Percentiles rank a stretch among this genome's conserved stretches.
These are phyloP conservation scores for Apteryx mantelli DNA, from an alignment of 2,113 vertebrate genomes.

Conservation along the genomic window DNA sequence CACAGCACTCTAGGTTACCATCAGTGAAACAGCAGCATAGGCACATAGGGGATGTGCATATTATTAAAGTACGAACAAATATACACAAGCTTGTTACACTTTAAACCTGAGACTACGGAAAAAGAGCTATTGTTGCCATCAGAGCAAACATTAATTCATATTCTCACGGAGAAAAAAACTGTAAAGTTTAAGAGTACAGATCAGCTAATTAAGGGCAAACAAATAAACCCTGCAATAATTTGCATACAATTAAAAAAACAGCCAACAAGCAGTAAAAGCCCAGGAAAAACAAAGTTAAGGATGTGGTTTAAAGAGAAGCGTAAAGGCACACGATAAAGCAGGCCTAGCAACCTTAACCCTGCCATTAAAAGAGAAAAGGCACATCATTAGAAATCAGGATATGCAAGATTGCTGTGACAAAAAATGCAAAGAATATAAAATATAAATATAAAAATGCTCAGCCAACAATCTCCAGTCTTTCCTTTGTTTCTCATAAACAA, in stretches of 20 bases:
- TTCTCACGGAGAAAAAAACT: not conserved
- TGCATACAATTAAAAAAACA: not conserved
- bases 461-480: not conserved
- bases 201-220: not conserved
- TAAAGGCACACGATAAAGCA: not conserved
- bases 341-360: not conserved
- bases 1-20: not conserved
- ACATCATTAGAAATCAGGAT: not conserved
- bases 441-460: not conserved
- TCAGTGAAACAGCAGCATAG: not conserved
- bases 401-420: not conserved
- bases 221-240: not conserved
- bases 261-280: not conserved
- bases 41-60: slow-evolving; percentile 11
- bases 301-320: not conserved
- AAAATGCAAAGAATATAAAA: not conserved
- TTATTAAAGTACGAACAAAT: slow-evolving; percentile 52
- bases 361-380: not conserved
- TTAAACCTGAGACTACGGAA: not conserved
- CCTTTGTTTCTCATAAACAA: not conserved
- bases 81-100: not conserved
- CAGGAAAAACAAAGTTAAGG: not conserved
- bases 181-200: not conserved
- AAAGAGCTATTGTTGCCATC: not conserved
- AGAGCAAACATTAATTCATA: not conserved